Evolutionary conservation across 2,888 invertebrate genomes (phyloP).

Genomic region (Pristionchus maxplancki): DNA sequence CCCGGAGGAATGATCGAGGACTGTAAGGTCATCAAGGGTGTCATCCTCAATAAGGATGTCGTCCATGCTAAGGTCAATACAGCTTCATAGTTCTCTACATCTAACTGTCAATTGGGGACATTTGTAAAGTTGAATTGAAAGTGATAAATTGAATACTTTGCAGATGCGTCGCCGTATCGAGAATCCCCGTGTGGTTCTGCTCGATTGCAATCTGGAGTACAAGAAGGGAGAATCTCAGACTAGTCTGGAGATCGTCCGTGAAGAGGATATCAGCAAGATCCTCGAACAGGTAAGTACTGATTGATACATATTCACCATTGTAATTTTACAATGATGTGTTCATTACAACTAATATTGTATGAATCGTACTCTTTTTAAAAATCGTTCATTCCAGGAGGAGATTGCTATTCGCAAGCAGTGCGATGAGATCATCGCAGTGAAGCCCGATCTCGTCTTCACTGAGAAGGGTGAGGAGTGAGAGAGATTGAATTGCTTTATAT

Average conservation of each 20-base stretch:
- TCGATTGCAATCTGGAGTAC: conserved; percentile 97
- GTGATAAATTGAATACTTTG: neutral
- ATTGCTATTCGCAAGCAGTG: conserved; percentile 92
- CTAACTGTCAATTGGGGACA: neutral
- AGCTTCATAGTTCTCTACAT: neutral
- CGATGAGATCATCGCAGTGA: conserved; percentile 91
- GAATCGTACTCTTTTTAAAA: too few relatives aligned
- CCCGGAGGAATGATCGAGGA: conserved; percentile 97
- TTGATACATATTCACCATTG: neutral
- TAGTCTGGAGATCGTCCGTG: conserved; percentile 89
- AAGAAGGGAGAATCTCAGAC: conserved; percentile 86
- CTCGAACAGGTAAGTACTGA: conserved; percentile 84
- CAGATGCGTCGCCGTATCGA: conserved; percentile 92
- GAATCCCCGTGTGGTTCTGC: conserved; percentile 93
- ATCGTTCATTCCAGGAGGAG: conserved; percentile 84
- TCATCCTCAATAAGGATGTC: conserved; percentile 99
- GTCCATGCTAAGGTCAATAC: conserved; percentile 88
- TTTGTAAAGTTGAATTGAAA: neutral
- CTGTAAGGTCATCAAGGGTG: conserved; percentile 91
- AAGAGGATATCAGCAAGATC: conserved; percentile 94
- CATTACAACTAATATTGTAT: too few relatives aligned
- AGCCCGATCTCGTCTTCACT: conserved; percentile 96
- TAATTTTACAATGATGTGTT: too few relatives aligned
- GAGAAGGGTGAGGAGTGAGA: conserved; percentile 87
- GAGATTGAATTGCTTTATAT: neutral